phyloP scores from a whole-genome alignment of 2,797 vertebrate genomes.

The Chrosomus eos region DNA sequence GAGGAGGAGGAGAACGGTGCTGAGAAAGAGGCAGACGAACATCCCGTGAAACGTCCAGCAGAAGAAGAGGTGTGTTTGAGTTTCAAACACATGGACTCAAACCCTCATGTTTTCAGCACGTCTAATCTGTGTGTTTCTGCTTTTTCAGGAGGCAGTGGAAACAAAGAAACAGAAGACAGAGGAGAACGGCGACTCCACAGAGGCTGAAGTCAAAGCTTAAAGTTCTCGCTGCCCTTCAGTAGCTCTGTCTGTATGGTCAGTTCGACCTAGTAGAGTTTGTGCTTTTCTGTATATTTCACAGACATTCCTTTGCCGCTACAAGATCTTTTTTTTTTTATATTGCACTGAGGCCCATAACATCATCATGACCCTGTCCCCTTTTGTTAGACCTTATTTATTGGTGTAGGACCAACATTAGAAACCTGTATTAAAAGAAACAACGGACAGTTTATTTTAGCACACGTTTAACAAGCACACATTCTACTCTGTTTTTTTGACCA shows the following conservation, averaged over 20 bases:
- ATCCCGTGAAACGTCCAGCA: constrained; percentile 83
- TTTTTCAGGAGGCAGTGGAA: constrained; percentile 77
- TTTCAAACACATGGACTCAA: background rate
- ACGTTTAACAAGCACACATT: constrained; percentile 81
- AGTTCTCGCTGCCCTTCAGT: constrained; percentile 65
- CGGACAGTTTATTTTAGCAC: constrained; percentile 40
- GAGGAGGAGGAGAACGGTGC: constrained; percentile 73
- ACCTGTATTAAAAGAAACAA: constrained; percentile 16
- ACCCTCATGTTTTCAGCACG: background rate
- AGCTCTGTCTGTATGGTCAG: constrained; percentile 81
- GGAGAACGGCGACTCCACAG: constrained; percentile 84
- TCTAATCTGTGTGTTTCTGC: constrained; percentile 11
- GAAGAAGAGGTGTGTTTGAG: constrained; percentile 74
- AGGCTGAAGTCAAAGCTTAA: constrained; percentile 82
- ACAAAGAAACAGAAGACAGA: constrained; percentile 88
- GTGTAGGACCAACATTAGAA: constrained; percentile 64
- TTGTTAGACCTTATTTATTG: constrained; percentile 90
- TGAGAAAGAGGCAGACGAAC: constrained; percentile 76
- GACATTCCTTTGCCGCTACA: constrained; percentile 72
- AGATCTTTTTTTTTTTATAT: constrained; percentile 70
- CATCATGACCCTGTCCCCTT: constrained; percentile 78
- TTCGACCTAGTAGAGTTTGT: constrained; percentile 83
- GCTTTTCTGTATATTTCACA: constrained; percentile 82
- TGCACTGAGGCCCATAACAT: constrained; percentile 85
- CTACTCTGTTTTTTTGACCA: constrained; percentile 79